Percentiles rank a stretch among this genome's conserved stretches.
Conservation (phyloP, 1,140 invertebrate species). For the Hesperophylax magnus region DNA sequence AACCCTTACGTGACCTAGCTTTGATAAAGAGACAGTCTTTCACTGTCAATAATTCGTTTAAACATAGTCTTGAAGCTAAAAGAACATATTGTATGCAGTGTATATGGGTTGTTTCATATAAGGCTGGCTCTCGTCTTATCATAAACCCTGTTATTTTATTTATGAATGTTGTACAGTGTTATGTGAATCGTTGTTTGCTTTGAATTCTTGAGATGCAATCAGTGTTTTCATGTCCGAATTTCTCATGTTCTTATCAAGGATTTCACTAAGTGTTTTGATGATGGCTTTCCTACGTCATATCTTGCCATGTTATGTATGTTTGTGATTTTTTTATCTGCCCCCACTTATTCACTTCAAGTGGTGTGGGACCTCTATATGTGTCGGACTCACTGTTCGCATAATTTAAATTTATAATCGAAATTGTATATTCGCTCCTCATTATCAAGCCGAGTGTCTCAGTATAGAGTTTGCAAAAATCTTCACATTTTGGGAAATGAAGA, state of each 20-base stretch:
- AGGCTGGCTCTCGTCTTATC: no score
- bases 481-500: slow-evolving; percentile 36
- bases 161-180: no score
- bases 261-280: slow-evolving; percentile 41
- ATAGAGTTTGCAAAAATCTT: slow-evolving; percentile 46
- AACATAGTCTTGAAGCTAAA: not conserved
- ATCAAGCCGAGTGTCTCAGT: slow-evolving; percentile 33
- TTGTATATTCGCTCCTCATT: slow-evolving; percentile 43
- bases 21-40: slow-evolving; percentile 32
- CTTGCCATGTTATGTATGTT: not conserved
- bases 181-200: slow-evolving; percentile 5
- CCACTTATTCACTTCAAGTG: slow-evolving; percentile 17
- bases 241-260: slow-evolving; percentile 38
- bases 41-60: no score
- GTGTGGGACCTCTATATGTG: slow-evolving; percentile 38
- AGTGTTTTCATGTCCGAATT: slow-evolving; percentile 47
- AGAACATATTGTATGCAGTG: not conserved
- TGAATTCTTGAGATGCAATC: slow-evolving; percentile 35
- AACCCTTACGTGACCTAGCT: slow-evolving; percentile 42
- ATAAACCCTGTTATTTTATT: no score
- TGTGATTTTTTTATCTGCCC: slow-evolving; percentile 32
- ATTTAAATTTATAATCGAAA: slow-evolving; percentile 57
- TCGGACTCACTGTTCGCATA: slow-evolving; percentile 43
- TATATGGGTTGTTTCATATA: not conserved
- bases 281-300: slow-evolving; percentile 43